Evolutionary conservation across 2,888 invertebrate genomes (phyloP).

Genomic region (Sphinx pinastri): DNA sequence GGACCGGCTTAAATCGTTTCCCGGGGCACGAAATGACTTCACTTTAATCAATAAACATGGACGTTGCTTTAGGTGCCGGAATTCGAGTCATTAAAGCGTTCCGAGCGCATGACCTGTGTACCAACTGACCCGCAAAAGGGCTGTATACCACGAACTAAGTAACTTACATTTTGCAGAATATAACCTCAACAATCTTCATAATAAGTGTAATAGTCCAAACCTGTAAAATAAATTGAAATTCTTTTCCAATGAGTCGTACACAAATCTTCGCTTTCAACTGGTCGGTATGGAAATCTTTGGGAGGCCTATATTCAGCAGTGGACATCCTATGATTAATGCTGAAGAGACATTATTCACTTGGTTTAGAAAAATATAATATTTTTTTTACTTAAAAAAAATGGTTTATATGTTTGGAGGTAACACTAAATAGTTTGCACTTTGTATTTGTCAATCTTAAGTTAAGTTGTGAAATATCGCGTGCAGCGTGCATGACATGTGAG

Average conservation of each 20-base stretch:
- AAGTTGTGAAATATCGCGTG: not conserved
- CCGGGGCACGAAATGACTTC: not conserved
- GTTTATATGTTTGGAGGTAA: not conserved
- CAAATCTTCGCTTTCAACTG: no score
- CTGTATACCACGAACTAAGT: not conserved
- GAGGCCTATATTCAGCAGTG: no score
- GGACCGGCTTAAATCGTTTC: not conserved
- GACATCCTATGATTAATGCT: no score
- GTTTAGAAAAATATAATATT: no score
- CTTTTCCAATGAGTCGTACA: no score
- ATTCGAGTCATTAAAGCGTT: not conserved
- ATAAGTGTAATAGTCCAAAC: no score
- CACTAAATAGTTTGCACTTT: not conserved
- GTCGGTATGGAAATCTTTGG: no score
- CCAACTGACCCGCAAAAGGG: not conserved
- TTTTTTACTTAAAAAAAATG: no score
- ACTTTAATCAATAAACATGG: not conserved
- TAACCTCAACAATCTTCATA: no score
- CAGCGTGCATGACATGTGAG: constrained; percentile 9
- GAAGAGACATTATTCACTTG: no score
- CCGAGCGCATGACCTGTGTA: not conserved
- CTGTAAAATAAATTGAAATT: no score
- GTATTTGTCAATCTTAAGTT: not conserved
- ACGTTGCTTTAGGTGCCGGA: not conserved
- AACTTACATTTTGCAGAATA: not conserved